Conservation (phyloP, 2,797 vertebrate genomes). For the Mus minutoides region DNA sequence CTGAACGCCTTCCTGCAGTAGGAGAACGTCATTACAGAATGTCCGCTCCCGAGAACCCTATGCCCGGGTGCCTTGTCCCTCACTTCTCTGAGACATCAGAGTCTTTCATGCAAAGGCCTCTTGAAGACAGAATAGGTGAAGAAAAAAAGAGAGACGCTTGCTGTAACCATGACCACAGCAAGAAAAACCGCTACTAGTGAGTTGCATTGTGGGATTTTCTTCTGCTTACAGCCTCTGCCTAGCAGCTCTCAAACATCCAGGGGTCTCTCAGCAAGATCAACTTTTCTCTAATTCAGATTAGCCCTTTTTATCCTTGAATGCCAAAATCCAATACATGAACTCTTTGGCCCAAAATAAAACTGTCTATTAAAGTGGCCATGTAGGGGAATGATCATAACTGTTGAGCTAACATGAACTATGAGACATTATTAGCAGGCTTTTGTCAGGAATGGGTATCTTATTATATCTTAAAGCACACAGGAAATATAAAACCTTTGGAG, state of each 20-base stretch:
- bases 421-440: constrained; percentile 3
- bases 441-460: not conserved
- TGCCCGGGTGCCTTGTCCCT: not conserved
- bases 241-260: not conserved
- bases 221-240: not conserved
- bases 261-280: not conserved
- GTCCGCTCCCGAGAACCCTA: not conserved
- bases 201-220: not conserved
- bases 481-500: not conserved
- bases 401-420: not conserved
- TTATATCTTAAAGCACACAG: constrained; percentile 10
- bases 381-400: not conserved
- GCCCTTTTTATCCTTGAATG: not conserved
- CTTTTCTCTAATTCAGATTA: constrained; percentile 4
- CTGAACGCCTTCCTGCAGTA: not conserved
- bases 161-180: not conserved
- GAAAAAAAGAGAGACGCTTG: constrained; percentile 3
- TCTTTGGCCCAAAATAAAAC: not conserved
- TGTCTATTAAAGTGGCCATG: constrained; percentile 39
- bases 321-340: constrained; percentile 42
- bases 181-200: not conserved
- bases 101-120: not conserved
- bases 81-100: not conserved
- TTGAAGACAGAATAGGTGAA: not conserved
- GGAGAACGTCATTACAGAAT: not conserved